Evolutionary conservation across 2,113 vertebrate genomes (phyloP), one percentile per base, ranked within the genome.

Genomic region (Echinops telfairi): DNA sequence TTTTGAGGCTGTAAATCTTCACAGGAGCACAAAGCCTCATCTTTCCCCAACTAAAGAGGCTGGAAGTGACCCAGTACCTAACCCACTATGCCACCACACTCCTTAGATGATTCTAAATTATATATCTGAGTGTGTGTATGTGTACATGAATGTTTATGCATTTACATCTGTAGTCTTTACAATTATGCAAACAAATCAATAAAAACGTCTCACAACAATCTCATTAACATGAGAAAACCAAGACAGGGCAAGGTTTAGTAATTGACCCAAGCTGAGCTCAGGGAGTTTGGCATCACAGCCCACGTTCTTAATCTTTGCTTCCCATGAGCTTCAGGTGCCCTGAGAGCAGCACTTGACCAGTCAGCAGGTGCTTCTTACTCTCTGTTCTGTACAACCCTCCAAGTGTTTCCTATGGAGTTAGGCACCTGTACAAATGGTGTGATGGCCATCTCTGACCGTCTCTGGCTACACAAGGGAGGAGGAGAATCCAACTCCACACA

Each of bases 101-200:
- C 75, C 5, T 75, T 83, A 76, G n/a, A 77, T 29, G 75, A 3
- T 77, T 81, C 89, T 66, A 76, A 83, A 33, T 47, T 31, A 20
- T 79, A 57, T 27, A 80, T 14, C 25, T 33, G 36, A 23, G 4
- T 20, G 7, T 76, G 17, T 68, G 83, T 15, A 58, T 19, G 11
- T 71, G 19, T 71, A 62, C n/a, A 58, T n/a, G 14, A 85, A 64
- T 85, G 29, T 36, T 23, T 29, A 58, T 64, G 47, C 47, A 53
- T 11, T 4, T 78, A 3, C 22, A 47, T 22, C 17, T 73, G 71
- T 91, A 36, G 77, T 77, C 3, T 43, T 92, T 38, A 75, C 22
- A 79, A 76, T 89, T 91, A 92, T 23, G 17, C 33, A 92, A 92
- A 90, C 64, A 84, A 84, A 25, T 70, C 68, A 90, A 31, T 70